Conservation (phyloP, 1,140 invertebrate genomes). For the Drosophila murphyi region DNA sequence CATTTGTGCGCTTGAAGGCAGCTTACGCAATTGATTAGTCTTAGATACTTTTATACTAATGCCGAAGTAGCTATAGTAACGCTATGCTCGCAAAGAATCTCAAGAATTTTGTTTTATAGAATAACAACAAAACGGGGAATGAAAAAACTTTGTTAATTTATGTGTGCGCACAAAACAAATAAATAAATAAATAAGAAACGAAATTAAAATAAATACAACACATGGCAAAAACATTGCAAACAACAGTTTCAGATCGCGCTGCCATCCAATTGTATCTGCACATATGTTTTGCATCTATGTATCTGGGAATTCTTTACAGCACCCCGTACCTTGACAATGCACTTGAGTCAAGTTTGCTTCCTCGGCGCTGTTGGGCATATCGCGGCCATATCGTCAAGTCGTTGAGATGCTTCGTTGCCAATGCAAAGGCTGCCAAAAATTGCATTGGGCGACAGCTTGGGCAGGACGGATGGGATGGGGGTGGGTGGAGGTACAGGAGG, state of each 20-base stretch:
- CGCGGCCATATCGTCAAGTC: conserved; percentile 1
- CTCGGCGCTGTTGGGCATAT: conserved; percentile 27
- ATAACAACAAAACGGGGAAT: conserved; percentile 29
- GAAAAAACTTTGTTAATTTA: conserved; percentile 51
- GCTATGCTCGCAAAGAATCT: conserved; percentile 16
- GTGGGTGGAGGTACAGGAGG: conserved; percentile 10
- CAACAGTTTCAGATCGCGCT: conserved; percentile 42
- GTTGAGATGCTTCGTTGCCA: conserved; percentile 52
- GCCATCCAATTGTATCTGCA: conserved; percentile 63
- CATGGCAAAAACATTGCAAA: conserved; percentile 4
- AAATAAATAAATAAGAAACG: conserved; percentile 40
- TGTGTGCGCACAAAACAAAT: conserved; percentile 38
- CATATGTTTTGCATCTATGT: conserved; percentile 1
- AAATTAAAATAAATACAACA: conserved; percentile 32
- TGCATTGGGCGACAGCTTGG: conserved; percentile 28
- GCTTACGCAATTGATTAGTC: conserved; percentile 53
- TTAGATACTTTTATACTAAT: conserved; percentile 12
- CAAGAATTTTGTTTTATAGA: conserved; percentile 17
- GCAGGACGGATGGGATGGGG: not conserved
- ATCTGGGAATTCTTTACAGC: conserved; percentile 15
- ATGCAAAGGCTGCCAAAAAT: conserved; percentile 65
- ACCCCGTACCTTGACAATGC: conserved; percentile 70
- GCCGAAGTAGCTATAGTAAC: conserved; percentile 12
- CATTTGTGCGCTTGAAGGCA: conserved; percentile 31
- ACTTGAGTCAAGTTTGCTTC: conserved; percentile 81